Evolutionary conservation across 2,888 invertebrate genomes (phyloP).

Genomic region (Adelphocoris suturalis): DNA sequence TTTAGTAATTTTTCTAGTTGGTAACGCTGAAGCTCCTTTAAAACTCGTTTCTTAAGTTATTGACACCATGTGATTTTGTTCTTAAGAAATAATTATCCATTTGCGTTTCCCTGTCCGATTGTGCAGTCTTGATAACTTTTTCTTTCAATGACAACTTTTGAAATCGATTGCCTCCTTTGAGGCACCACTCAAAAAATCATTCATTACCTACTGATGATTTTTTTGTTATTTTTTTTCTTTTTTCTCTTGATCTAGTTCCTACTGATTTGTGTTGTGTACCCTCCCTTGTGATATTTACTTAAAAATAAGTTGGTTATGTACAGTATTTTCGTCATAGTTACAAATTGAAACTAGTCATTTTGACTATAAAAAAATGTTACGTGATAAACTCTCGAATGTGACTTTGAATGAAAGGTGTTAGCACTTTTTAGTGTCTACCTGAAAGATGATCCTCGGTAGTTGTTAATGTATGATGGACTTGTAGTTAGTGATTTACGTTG

Average conservation of each 20-base stretch:
- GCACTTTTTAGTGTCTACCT: background rate
- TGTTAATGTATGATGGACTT: background rate
- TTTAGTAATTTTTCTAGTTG: conserved; percentile 36
- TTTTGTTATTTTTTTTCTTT: background rate
- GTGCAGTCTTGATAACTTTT: background rate
- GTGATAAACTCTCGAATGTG: conserved; percentile 43
- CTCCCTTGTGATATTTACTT: conserved; percentile 54
- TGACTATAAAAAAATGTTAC: conserved; percentile 26
- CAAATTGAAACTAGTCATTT: conserved; percentile 53
- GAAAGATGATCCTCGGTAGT: conserved; percentile 13
- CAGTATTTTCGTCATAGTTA: conserved; percentile 49
- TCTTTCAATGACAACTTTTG: conserved; percentile 8
- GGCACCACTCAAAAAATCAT: background rate
- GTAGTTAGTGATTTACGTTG: conserved; percentile 25
- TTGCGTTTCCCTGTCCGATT: background rate
- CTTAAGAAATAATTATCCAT: conserved; percentile 1
- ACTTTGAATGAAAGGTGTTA: conserved; percentile 8
- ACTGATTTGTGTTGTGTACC: conserved; percentile 38
- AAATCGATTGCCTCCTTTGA: background rate
- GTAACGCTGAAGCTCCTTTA: background rate
- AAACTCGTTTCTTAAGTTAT: conserved; percentile 38
- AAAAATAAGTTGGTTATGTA: conserved; percentile 47
- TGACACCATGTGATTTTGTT: conserved; percentile 42
- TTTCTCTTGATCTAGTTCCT: conserved; percentile 49
- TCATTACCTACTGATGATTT: background rate